These are phyloP conservation scores for Astropecten irregularis DNA, from an alignment of 53 echinoderm and acorn worm species.

Conservation along the genomic window DNA sequence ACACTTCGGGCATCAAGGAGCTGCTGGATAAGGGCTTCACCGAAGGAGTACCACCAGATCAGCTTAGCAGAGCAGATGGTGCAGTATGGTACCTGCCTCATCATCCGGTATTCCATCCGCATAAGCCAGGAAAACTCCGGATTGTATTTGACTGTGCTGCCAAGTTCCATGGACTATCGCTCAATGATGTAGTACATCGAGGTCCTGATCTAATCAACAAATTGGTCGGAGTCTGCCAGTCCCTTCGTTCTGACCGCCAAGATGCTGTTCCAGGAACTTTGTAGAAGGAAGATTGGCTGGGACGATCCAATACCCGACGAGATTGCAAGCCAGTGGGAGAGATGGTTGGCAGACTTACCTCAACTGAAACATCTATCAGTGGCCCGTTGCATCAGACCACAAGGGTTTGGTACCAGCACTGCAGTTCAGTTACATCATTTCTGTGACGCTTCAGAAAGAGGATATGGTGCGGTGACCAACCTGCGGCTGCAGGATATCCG, in stretches of 20 bases:
- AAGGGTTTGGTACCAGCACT: slow-evolving; percentile 2
- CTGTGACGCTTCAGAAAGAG: slow-evolving; percentile 63
- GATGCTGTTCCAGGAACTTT: slow-evolving; percentile 14
- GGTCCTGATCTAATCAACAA: slow-evolving; percentile 73
- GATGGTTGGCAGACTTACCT: slow-evolving; percentile 40
- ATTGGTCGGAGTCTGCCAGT: slow-evolving; percentile 57
- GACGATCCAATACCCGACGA: slow-evolving; percentile 21
- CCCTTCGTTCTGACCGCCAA: slow-evolving; percentile 6
- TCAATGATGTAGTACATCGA: slow-evolving; percentile 58
- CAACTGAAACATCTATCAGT: background rate
- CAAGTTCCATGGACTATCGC: slow-evolving; percentile 13
- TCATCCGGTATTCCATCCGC: slow-evolving; percentile 60
- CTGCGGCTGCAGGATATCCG: slow-evolving; percentile 15
- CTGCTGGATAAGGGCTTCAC: slow-evolving; percentile 28
- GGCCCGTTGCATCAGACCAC: slow-evolving; percentile 44
- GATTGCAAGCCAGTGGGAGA: slow-evolving; percentile 18
- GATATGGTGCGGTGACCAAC: slow-evolving; percentile 56
- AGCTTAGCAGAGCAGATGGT: background rate
- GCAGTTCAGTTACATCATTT: slow-evolving; percentile 62
- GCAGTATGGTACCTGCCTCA: slow-evolving; percentile 76
- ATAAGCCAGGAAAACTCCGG: slow-evolving; percentile 53
- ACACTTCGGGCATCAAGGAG: slow-evolving; percentile 25
- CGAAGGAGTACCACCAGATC: background rate
- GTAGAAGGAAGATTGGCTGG: slow-evolving; percentile 11
- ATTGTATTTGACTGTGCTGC: slow-evolving; percentile 64